Evolutionary conservation across 2,797 vertebrate species (phyloP), one percentile per base, ranked within the genome.

Genomic region (Numenius phaeopus): DNA sequence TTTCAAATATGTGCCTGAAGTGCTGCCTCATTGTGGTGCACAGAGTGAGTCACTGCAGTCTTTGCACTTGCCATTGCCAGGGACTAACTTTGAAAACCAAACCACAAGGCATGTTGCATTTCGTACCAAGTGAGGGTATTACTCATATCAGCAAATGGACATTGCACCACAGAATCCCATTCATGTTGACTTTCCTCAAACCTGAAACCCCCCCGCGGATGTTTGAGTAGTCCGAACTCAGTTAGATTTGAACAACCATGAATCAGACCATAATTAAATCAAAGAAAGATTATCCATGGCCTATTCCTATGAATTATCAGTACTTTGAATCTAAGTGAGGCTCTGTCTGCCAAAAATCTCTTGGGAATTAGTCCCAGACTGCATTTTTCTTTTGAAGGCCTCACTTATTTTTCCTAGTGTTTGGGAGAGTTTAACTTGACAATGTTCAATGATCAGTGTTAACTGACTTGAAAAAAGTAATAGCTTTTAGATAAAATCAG

Each of bases 341-440:
- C 14, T 52, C 82, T 87, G 26, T 61, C 67, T 73, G 66, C 8
- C 14, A 92, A 79, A 90, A 92, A 42, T 69, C 70, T 84, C 39
- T 18, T 18, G 42, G 32, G 50, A 87, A 73, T 92, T 82, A 39
- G 26, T 76, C 34, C 26, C 55, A 87, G 62, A 34, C 14, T 39
- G 34, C 29, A 55, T 82, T 89, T 95, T 87, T 65, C 49, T 72
- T 96, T 95, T 79, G 57, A 82, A 87, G 50, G 12, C 8, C 54
- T 92, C 30, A 24, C 29, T 87, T 90, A 61, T 39, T 89, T 89
- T 89, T 79, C 23, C 46, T 82, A 20, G 15, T 65, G 3, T 82
- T 87, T 44, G 8, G 7, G 83, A 65, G 21, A 50, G 26, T 91
- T 90, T 69, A 89, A 82, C 23, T 69, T 42, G 34, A 32, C 54